Percentiles rank a stretch among this genome's conserved stretches.
phyloP scores from a whole-genome alignment of 2,888 invertebrate species.

The Agrochola macilenta region DNA sequence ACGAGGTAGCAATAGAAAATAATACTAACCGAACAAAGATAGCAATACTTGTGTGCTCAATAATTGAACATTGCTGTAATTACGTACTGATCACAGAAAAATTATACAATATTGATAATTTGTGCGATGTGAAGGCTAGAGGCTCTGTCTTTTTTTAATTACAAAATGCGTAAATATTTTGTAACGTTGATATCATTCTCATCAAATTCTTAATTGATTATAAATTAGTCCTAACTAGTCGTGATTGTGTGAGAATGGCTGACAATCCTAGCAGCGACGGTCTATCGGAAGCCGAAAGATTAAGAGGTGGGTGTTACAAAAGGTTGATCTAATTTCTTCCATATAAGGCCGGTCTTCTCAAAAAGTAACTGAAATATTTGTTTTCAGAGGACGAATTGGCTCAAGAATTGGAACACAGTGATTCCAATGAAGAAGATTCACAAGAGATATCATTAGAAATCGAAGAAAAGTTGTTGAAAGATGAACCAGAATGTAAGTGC shows the following conservation, averaged over 20 bases:
- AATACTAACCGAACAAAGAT: constrained; percentile 14
- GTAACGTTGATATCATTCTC: not conserved
- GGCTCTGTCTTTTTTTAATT: not conserved
- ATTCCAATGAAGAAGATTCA: constrained; percentile 87
- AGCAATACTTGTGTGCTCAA: constrained; percentile 10
- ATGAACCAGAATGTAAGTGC: constrained; percentile 87
- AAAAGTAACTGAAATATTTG: constrained; percentile 8
- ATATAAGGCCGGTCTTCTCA: not conserved
- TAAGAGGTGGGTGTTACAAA: constrained; percentile 76
- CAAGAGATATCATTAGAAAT: constrained; percentile 88
- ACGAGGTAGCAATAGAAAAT: constrained; percentile 13
- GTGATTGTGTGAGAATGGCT: constrained; percentile 73
- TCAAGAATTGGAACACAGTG: constrained; percentile 87
- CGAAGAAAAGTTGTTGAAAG: constrained; percentile 87
- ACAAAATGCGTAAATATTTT: constrained; percentile 62
- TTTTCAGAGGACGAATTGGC: constrained; percentile 86
- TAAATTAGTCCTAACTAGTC: not conserved
- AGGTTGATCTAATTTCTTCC: constrained; percentile 1
- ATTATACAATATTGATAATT: too few species aligned
- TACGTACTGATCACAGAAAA: too few species aligned
- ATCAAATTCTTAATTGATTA: constrained; percentile 1
- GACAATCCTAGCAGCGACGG: constrained; percentile 81
- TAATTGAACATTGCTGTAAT: not conserved
- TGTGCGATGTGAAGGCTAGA: not conserved
- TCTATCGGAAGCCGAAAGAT: constrained; percentile 83